Evolutionary conservation across 2,113 vertebrate genomes (phyloP), one percentile per base, ranked within the genome.

Genomic region (Gadus chalcogrammus): DNA sequence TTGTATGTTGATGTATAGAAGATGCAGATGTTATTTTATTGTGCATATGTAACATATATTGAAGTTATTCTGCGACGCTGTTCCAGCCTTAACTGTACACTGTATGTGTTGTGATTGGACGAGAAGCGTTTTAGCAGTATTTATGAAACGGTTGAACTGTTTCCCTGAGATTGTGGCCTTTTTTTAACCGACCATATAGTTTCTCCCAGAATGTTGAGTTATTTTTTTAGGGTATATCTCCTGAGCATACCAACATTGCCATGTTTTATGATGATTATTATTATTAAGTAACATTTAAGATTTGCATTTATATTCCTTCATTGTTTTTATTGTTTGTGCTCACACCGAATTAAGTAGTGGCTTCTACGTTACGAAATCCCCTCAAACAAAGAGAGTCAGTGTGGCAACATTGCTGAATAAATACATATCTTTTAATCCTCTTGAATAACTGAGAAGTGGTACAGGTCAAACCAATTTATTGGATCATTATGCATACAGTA

Each of bases 71-170:
- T 24, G 64, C 78, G 15, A 69, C 24, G 61, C 66, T 63, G 77
- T 77, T 69, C 72, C 58, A 78, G 79, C 79, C 84, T 84, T 87
- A 67, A 71, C 56, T 83, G 55, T 73, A 65, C 20, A 61, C 60
- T 61, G 4, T 71, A 73, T 27, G 12, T 76, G 55, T 70, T 76
- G 52, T 70, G 56, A 74, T 63, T 65, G 20, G 48, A 67, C 67
- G 66, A 35, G 77, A 82, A 77, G 64, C 67, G 65, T 82, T 80
- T 73, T 58, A 59, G 80, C 84, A 90, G 87, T 88, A 90, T 91
- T 91, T 86, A 74, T 71, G 64, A 69, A 75, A 65, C 66, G 20
- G 80, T 72, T 15, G 64, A 69, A 38, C 35, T 69, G 38, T 73
- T 79, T 77, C 74, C 69, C 27, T 56, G 15, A 75, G 67, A 72